Evolutionary conservation across 2,888 invertebrate species (phyloP).

Genomic region (Andrena marginata): DNA sequence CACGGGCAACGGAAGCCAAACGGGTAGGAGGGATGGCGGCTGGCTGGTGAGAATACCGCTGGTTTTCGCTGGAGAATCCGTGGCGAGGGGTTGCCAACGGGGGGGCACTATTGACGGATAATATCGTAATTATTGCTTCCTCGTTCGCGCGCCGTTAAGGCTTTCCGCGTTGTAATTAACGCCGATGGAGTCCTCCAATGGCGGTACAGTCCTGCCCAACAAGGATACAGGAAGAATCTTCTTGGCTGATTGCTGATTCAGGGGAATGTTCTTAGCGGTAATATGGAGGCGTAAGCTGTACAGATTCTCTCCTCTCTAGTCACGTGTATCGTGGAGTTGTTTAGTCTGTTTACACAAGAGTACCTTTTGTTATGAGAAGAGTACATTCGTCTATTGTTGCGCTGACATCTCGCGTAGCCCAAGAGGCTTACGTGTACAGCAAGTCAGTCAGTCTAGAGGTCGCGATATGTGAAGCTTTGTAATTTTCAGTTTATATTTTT

Average conservation of each 20-base stretch:
- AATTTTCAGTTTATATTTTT: too few species aligned
- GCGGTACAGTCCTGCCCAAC: neutral
- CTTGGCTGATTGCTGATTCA: neutral
- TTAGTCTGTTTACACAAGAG: too few species aligned
- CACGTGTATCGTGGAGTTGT: too few species aligned
- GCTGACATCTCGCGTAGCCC: too few species aligned
- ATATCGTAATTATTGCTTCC: conserved; percentile 58
- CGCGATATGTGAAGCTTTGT: too few species aligned
- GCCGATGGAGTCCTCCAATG: neutral
- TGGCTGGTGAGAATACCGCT: neutral
- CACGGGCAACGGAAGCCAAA: conserved; percentile 41
- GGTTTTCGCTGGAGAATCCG: conserved; percentile 44
- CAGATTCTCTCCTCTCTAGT: too few species aligned
- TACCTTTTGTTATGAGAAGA: too few species aligned
- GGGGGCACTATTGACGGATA: conserved; percentile 41
- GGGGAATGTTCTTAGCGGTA: too few species aligned
- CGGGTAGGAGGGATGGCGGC: neutral
- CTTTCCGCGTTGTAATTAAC: conserved; percentile 32
- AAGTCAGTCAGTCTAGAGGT: too few species aligned
- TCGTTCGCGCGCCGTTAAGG: conserved; percentile 42
- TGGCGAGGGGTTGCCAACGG: conserved; percentile 30
- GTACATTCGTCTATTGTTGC: too few species aligned
- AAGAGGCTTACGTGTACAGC: too few species aligned
- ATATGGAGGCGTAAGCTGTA: too few species aligned
- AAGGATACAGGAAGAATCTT: neutral